A percentile compares a stretch with the other conserved stretches of the same genome.
Evolutionary conservation across 2,113 vertebrate genomes (phyloP).

Genomic region (Tichodroma muraria): DNA sequence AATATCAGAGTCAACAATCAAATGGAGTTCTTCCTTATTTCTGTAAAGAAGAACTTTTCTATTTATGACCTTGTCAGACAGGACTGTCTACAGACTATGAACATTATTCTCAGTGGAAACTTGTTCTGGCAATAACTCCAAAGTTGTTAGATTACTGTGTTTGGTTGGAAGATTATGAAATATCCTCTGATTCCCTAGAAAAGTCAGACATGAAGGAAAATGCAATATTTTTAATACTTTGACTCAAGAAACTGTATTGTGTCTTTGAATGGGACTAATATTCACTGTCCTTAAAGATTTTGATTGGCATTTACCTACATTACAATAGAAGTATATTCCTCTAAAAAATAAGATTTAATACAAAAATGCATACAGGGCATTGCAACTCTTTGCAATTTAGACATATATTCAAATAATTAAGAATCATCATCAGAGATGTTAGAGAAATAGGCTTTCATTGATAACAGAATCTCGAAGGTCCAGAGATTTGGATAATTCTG

Average conservation of each 20-base stretch:
- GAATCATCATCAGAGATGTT: background rate
- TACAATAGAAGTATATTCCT: background rate
- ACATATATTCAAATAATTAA: background rate
- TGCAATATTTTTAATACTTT: background rate
- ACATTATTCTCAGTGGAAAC: background rate
- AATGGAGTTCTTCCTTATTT: background rate
- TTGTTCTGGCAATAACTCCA: background rate
- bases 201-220: background rate
- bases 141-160: background rate
- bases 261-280: background rate
- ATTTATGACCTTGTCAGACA: background rate
- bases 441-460: background rate
- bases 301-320: background rate
- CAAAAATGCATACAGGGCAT: background rate
- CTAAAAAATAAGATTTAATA: background rate
- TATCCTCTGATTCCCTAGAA: background rate
- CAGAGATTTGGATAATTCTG: background rate
- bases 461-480: background rate
- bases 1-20: background rate
- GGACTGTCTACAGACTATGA: background rate
- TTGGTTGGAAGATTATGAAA: background rate
- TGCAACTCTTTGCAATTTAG: background rate
- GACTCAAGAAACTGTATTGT: background rate
- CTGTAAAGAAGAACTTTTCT: background rate
- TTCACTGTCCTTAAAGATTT: background rate